A percentile compares a stretch with the other conserved stretches of the same genome.
Conservation (phyloP, 2,888 invertebrate species). For the Xanthorhoe spadicearia region DNA sequence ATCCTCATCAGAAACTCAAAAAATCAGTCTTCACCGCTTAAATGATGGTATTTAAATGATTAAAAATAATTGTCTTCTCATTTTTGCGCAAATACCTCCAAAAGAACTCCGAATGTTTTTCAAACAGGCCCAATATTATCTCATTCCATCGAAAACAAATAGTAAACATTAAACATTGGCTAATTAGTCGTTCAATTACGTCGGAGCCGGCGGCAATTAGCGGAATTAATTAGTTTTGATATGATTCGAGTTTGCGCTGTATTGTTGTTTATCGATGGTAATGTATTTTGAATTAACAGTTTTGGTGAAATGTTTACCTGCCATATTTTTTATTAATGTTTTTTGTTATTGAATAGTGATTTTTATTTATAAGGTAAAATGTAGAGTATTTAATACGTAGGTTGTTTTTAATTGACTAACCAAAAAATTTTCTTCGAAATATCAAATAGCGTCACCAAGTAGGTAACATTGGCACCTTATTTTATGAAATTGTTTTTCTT, state of each 20-base stretch:
- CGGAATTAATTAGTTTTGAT: constrained; percentile 10
- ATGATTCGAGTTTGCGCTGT: constrained; percentile 13
- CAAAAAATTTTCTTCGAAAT: too few species aligned
- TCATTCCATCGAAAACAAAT: constrained; percentile 5
- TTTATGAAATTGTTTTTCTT: too few species aligned
- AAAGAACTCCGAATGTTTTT: neutral
- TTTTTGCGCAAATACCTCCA: neutral
- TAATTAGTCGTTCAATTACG: constrained; percentile 5
- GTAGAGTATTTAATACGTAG: too few species aligned
- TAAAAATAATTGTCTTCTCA: neutral
- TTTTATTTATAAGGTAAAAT: too few species aligned
- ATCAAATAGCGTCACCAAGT: too few species aligned
- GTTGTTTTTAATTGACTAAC: too few species aligned
- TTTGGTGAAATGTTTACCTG: neutral
- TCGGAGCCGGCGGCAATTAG: constrained; percentile 3
- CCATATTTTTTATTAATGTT: neutral
- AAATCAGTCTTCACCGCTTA: too few species aligned
- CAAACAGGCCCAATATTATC: constrained; percentile 4
- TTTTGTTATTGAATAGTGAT: too few species aligned
- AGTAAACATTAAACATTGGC: constrained; percentile 15
- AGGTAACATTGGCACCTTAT: too few species aligned
- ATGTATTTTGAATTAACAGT: neutral
- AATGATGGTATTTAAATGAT: too few species aligned
- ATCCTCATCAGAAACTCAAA: too few species aligned
- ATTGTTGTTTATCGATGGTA: constrained; percentile 8